phyloP scores from a whole-genome alignment of 2,797 vertebrate species.

The Sebastes iracundus region DNA sequence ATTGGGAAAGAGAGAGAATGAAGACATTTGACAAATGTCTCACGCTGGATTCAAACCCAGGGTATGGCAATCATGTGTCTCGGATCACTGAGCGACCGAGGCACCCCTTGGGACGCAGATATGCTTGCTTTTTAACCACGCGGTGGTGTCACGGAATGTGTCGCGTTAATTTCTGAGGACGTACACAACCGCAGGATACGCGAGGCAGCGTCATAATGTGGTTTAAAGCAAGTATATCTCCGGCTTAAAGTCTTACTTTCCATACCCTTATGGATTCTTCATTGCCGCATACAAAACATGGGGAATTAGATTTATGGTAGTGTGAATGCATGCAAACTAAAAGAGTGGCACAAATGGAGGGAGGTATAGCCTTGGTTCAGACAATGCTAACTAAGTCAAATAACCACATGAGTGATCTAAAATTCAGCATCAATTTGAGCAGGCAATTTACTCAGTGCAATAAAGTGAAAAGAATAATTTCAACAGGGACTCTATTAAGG shows the following conservation, averaged over 20 bases:
- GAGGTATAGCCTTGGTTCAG: not conserved
- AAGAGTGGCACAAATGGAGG: not conserved
- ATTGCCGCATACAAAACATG: not conserved
- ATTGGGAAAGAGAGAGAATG: not conserved
- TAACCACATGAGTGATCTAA: not conserved
- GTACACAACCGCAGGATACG: not conserved
- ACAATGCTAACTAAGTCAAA: not conserved
- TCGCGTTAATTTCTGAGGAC: not conserved
- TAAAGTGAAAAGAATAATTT: not conserved
- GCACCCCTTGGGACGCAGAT: not conserved
- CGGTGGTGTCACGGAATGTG: rapidly evolving
- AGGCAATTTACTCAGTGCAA: not conserved
- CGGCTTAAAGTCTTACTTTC: not conserved
- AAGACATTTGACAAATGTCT: not conserved
- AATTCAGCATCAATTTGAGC: not conserved
- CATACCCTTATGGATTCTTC: not conserved
- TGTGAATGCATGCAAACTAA: not conserved
- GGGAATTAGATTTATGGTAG: not conserved
- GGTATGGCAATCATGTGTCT: not conserved
- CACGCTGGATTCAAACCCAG: not conserved
- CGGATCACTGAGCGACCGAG: not conserved
- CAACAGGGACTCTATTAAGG: not conserved
- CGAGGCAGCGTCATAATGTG: not conserved
- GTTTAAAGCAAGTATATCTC: not conserved
- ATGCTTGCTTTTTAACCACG: not conserved